Conservation (phyloP, 35 echinoderm and acorn worm genomes). For the Lytechinus variegatus region DNA sequence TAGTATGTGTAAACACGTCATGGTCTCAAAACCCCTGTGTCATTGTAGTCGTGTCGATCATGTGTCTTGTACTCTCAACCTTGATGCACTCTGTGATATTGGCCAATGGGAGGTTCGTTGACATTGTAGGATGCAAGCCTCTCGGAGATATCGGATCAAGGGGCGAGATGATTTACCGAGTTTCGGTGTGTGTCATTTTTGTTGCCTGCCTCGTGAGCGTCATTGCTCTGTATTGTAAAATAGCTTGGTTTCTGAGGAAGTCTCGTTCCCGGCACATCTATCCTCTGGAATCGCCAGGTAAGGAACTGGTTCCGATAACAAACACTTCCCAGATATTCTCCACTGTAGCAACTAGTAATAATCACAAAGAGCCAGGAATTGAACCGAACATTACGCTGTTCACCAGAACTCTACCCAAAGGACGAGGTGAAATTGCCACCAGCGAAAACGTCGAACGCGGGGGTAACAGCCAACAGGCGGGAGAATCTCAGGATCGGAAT, state of each 20-base stretch:
- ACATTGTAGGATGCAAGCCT: neutral
- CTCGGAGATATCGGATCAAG: neutral
- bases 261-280: neutral
- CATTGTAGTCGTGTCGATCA: neutral
- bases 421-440: neutral
- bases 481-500: neutral
- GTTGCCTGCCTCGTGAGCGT: neutral
- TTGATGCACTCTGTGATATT: neutral
- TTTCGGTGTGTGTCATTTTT: neutral
- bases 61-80: neutral
- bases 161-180: neutral
- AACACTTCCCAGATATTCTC: neutral
- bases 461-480: neutral
- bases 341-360: neutral
- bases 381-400: neutral
- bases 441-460: neutral
- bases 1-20: neutral
- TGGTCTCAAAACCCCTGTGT: neutral
- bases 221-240: neutral
- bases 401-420: neutral
- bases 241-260: neutral
- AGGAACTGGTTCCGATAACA: neutral
- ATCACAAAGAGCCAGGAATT: neutral
- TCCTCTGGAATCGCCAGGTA: neutral
- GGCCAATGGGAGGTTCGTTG: neutral